phyloP scores from a whole-genome alignment of 2,888 invertebrate species.

The Rhyacophila evoluta region DNA sequence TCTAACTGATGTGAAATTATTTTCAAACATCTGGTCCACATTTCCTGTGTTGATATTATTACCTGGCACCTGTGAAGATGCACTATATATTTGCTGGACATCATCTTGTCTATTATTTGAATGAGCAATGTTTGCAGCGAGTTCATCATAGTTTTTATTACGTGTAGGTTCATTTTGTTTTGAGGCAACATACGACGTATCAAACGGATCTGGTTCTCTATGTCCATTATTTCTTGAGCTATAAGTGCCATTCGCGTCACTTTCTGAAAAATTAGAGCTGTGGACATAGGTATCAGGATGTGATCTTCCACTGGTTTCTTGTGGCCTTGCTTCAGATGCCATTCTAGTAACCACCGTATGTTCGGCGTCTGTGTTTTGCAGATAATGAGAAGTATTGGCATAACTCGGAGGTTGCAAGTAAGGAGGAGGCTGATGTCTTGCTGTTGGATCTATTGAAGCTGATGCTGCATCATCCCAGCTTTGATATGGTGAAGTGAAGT shows the following conservation, averaged over 20 bases:
- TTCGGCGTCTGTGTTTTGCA: constrained; percentile 31
- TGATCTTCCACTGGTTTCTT: neutral
- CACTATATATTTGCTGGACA: constrained; percentile 6
- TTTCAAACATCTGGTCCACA: constrained; percentile 36
- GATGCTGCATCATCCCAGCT: constrained; percentile 65
- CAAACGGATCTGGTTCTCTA: constrained; percentile 72
- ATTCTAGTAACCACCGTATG: neutral
- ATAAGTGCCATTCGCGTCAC: neutral
- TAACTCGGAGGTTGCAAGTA: constrained; percentile 71
- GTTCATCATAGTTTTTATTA: neutral
- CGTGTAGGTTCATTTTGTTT: neutral
- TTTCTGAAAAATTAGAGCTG: neutral
- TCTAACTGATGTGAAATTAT: constrained; percentile 33
- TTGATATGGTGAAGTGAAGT: constrained; percentile 63
- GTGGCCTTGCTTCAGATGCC: neutral
- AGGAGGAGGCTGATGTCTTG: constrained; percentile 63
- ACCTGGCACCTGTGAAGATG: neutral
- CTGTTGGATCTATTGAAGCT: constrained; percentile 48
- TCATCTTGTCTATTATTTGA: constrained; percentile 26
- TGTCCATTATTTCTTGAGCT: neutral
- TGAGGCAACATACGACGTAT: constrained; percentile 68
- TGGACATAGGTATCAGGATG: neutral
- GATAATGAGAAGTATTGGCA: constrained; percentile 62
- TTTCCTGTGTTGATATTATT: neutral
- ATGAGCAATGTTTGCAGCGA: neutral